These are phyloP conservation scores for Noctua pronuba DNA, from an alignment of 2,888 invertebrate genomes.

Conservation along the genomic window DNA sequence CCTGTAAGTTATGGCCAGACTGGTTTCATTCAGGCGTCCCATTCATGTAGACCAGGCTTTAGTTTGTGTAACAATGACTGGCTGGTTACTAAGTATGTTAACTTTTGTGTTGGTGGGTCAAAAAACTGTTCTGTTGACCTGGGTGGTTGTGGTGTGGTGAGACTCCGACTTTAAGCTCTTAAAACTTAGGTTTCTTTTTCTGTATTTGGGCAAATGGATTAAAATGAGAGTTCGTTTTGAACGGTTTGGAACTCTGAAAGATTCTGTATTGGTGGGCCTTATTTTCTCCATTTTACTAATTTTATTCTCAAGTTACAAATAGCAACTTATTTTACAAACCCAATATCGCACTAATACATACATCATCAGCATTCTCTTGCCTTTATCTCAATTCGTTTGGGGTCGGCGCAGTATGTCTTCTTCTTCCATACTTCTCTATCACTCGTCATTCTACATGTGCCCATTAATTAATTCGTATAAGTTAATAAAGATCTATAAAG, in stretches of 20 bases:
- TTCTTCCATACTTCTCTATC: too few species aligned
- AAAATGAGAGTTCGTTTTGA: not conserved
- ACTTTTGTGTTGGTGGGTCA: constrained; percentile 15
- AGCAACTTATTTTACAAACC: not conserved
- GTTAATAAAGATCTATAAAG: not conserved
- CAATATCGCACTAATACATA: not conserved
- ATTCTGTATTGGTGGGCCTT: not conserved
- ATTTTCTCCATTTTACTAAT: not conserved
- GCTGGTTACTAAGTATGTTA: constrained; percentile 27
- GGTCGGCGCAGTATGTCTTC: too few species aligned
- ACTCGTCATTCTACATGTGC: too few species aligned
- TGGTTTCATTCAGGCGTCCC: constrained; percentile 79
- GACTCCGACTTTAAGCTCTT: not conserved
- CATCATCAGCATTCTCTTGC: too few species aligned
- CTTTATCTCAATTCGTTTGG: too few species aligned
- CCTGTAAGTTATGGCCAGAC: constrained; percentile 77
- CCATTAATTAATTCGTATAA: not conserved
- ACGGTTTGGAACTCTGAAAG: not conserved
- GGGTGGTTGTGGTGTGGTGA: not conserved
- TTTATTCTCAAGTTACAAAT: not conserved
- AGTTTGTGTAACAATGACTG: constrained; percentile 53
- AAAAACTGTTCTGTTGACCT: not conserved
- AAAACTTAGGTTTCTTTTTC: not conserved
- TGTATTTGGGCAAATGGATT: not conserved
- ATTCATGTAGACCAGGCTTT: constrained; percentile 65